Percentiles rank a stretch among this genome's conserved stretches.
Conservation (phyloP, 1,140 invertebrate species). For the Formica selysi region DNA sequence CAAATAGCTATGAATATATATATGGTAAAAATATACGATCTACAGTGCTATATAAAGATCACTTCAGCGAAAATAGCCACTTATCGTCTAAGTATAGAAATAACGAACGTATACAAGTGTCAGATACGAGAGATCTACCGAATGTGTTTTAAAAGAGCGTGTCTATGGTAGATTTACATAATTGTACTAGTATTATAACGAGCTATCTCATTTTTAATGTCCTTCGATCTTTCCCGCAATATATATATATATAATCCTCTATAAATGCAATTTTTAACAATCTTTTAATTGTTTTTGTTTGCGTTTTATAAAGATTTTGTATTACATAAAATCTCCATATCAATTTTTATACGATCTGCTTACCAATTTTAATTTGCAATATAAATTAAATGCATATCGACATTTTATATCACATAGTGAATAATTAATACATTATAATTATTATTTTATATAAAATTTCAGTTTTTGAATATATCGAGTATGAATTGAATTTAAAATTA, state of each 20-base stretch:
- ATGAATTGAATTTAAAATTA: too few species aligned
- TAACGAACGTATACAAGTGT: constrained; percentile 66
- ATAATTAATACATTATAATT: constrained; percentile 6
- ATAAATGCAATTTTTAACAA: neutral
- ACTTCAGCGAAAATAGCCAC: constrained; percentile 46
- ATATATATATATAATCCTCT: neutral
- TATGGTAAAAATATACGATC: neutral
- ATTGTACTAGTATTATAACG: constrained; percentile 53
- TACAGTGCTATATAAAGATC: constrained; percentile 13
- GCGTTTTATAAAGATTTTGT: constrained; percentile 2
- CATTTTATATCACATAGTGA: neutral
- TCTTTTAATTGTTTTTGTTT: neutral
- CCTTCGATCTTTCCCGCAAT: constrained; percentile 52
- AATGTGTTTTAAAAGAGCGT: constrained; percentile 75
- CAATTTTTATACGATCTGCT: neutral
- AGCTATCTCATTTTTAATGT: constrained; percentile 52
- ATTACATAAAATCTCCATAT: neutral
- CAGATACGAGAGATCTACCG: constrained; percentile 75
- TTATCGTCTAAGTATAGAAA: constrained; percentile 58
- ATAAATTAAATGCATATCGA: neutral
- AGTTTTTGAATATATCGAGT: neutral
- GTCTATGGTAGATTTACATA: constrained; percentile 68
- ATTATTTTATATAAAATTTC: neutral
- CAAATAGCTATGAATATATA: constrained; percentile 2
- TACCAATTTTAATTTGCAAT: constrained; percentile 5